Evolutionary conservation across 2,888 invertebrate genomes (phyloP).

Genomic region (Dicycla oo): DNA sequence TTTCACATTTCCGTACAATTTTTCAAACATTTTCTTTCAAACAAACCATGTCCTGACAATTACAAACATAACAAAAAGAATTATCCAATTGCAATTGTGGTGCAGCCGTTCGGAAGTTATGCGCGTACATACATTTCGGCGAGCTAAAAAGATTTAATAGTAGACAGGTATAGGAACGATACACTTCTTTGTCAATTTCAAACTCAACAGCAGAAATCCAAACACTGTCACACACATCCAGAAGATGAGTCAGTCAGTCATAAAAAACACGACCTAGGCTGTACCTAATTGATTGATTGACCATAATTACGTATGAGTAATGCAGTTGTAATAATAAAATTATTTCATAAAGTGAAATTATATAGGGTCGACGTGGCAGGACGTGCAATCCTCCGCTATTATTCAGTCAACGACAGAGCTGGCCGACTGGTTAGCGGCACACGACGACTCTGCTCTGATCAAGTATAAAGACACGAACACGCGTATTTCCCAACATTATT

Average conservation of each 20-base stretch:
- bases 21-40: no score
- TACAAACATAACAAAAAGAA: no score
- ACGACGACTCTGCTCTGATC: conserved; percentile 59
- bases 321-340: conserved; percentile 72
- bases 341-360: conserved; percentile 79
- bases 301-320: conserved; percentile 66
- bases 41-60: no score
- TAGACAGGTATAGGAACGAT: no score
- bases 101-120: no score
- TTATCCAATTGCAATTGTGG: no score
- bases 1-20: no score
- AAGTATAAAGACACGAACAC: conserved; percentile 24
- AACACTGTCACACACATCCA: conserved; percentile 10
- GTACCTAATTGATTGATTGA: conserved; percentile 65
- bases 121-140: no score
- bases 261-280: conserved; percentile 48
- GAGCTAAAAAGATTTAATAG: no score
- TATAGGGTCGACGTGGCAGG: conserved; percentile 79
- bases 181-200: not conserved
- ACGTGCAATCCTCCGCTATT: conserved; percentile 80
- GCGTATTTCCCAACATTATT: conserved; percentile 20
- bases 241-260: conserved; percentile 41
- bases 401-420: conserved; percentile 78
- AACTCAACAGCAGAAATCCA: conserved; percentile 12
- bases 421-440: conserved; percentile 73